A percentile compares a stretch with the other conserved stretches of the same genome.
Evolutionary conservation across 2,113 vertebrate genomes (phyloP).

Genomic region (Petrocephalus zakoni): DNA sequence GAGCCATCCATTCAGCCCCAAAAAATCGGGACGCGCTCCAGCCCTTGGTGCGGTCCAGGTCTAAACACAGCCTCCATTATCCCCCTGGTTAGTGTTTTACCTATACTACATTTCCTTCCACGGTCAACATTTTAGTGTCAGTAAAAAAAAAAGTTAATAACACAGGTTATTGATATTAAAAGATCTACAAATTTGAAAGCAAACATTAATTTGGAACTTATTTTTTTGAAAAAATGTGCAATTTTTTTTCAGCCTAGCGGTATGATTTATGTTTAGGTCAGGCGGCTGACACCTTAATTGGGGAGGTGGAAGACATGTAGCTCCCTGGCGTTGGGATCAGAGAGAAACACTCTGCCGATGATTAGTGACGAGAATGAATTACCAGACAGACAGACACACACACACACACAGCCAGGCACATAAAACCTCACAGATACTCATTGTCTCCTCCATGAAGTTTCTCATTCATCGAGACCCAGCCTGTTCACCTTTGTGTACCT

Average conservation of each 20-base stretch:
- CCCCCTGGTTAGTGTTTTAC: neutral
- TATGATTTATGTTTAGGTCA: slow-evolving; percentile 47
- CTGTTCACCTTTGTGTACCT: neutral
- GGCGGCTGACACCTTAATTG: slow-evolving; percentile 53
- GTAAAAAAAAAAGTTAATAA: slow-evolving; percentile 22
- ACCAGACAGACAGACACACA: neutral
- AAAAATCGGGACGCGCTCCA: neutral
- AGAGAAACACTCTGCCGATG: slow-evolving; percentile 31
- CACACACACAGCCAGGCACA: neutral
- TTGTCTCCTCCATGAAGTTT: neutral
- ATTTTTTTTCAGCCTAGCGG: slow-evolving; percentile 15
- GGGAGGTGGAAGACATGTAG: slow-evolving; percentile 44
- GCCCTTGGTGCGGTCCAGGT: neutral
- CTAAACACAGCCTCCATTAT: slow-evolving; percentile 15
- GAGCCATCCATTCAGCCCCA: neutral
- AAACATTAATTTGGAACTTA: slow-evolving; percentile 38
- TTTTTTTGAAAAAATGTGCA: slow-evolving; percentile 26
- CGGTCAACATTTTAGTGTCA: neutral
- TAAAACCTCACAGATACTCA: slow-evolving; percentile 15
- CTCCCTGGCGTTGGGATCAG: slow-evolving; percentile 34
- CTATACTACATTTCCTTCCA: neutral
- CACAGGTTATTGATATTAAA: slow-evolving; percentile 30
- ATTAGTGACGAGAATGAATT: slow-evolving; percentile 32
- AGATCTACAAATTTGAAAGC: slow-evolving; percentile 37
- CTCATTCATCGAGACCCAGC: neutral